A percentile compares a stretch with the other conserved stretches of the same genome.
Conservation (phyloP, 2,888 invertebrate species). For the Crocallis elinguaria region DNA sequence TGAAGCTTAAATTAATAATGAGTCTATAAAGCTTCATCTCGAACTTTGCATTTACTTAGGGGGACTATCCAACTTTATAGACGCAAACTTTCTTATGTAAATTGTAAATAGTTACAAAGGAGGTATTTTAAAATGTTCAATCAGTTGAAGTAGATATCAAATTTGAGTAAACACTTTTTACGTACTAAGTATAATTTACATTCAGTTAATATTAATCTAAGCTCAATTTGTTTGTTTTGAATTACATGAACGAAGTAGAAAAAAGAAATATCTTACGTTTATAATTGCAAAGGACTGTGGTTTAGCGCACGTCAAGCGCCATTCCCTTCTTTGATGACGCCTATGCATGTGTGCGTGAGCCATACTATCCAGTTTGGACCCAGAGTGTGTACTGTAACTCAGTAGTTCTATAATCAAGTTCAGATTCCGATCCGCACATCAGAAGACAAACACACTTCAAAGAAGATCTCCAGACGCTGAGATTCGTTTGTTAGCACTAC, state of each 20-base stretch:
- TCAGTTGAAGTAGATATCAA: constrained; percentile 29
- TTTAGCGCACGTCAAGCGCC: no score
- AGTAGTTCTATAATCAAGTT: constrained; percentile 33
- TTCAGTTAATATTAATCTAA: background rate
- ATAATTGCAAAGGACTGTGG: no score
- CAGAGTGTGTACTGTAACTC: constrained; percentile 6
- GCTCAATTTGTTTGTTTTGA: background rate
- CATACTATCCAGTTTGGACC: background rate
- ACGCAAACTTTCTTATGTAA: constrained; percentile 46
- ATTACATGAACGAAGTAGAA: no score
- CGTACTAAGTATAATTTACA: background rate
- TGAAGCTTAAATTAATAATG: constrained; percentile 16
- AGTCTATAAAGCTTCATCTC: constrained; percentile 21
- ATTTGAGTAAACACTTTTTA: constrained; percentile 27
- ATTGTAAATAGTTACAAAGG: constrained; percentile 46
- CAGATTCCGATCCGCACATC: constrained; percentile 42
- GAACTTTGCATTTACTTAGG: constrained; percentile 31
- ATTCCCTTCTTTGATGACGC: no score
- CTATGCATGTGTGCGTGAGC: background rate
- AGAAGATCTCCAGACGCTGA: constrained; percentile 62
- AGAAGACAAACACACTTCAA: constrained; percentile 71
- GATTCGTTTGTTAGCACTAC: constrained; percentile 70
- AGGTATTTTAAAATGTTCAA: constrained; percentile 39
- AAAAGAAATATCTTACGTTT: no score
- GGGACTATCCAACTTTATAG: constrained; percentile 38